These are phyloP conservation scores for Plestiodon gilberti DNA, from an alignment of 2,113 vertebrate species.

Conservation along the genomic window DNA sequence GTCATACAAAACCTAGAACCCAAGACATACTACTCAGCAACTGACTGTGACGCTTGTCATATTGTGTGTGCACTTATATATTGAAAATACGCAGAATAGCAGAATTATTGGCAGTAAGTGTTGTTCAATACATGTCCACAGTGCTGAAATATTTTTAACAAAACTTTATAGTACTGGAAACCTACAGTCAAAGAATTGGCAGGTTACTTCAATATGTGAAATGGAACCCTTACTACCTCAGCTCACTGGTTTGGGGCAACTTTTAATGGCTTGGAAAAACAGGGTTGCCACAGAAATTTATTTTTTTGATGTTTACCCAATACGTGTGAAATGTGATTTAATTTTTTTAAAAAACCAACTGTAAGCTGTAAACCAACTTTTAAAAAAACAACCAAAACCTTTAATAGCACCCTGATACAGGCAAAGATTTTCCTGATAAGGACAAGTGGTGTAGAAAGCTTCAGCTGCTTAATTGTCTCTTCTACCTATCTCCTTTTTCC, in stretches of 20 bases:
- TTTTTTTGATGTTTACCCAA: neutral
- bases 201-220: neutral
- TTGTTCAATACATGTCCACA: neutral
- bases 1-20: neutral
- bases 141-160: neutral
- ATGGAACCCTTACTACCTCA: neutral
- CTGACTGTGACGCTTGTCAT: neutral
- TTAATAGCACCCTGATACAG: neutral
- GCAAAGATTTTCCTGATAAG: neutral
- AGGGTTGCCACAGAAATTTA: too few species aligned
- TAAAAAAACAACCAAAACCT: neutral
- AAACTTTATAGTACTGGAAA: neutral
- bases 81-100: neutral
- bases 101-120: neutral
- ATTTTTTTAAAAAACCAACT: neutral
- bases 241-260: neutral
- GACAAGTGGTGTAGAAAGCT: neutral
- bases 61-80: neutral
- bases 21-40: neutral
- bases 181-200: neutral
- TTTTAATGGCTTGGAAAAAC: neutral
- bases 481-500: neutral
- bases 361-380: neutral
- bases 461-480: neutral
- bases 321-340: neutral